Percentiles rank a stretch among this genome's conserved stretches.
phyloP scores from a whole-genome alignment of 2,888 invertebrate genomes.

The Hyalella azteca region DNA sequence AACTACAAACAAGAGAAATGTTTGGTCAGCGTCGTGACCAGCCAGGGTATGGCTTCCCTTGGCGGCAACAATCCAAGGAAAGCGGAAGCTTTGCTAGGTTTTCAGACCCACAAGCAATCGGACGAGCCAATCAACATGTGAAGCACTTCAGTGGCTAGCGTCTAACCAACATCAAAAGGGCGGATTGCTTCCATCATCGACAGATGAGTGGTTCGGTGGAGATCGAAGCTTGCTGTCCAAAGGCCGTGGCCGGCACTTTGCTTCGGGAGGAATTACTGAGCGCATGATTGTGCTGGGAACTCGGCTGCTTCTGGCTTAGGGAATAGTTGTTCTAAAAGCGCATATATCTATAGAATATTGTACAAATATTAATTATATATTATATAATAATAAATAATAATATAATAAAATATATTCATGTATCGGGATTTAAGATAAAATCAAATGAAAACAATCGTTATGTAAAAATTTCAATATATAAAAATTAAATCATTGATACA shows the following conservation, averaged over 20 bases:
- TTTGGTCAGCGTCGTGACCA: background rate
- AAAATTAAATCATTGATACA: no score
- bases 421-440: no score
- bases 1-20: slow-evolving; percentile 11
- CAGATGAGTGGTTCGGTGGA: slow-evolving; percentile 10
- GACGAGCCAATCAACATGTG: slow-evolving; percentile 22
- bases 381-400: no score
- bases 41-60: background rate
- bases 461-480: no score
- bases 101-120: slow-evolving; percentile 22
- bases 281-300: no score
- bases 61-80: slow-evolving; percentile 17
- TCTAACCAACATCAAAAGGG: slow-evolving; percentile 18
- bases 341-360: no score
- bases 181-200: slow-evolving; percentile 21
- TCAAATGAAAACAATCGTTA: no score
- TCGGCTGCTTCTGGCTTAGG: no score
- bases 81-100: slow-evolving; percentile 4
- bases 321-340: no score
- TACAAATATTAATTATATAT: no score
- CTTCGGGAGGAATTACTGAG: no score
- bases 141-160: slow-evolving; percentile 24
- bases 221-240: background rate
- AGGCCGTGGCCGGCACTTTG: background rate
- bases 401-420: no score